These are phyloP conservation scores for Epicampocera succincta DNA, from an alignment of 2,888 invertebrate species.

Conservation along the genomic window DNA sequence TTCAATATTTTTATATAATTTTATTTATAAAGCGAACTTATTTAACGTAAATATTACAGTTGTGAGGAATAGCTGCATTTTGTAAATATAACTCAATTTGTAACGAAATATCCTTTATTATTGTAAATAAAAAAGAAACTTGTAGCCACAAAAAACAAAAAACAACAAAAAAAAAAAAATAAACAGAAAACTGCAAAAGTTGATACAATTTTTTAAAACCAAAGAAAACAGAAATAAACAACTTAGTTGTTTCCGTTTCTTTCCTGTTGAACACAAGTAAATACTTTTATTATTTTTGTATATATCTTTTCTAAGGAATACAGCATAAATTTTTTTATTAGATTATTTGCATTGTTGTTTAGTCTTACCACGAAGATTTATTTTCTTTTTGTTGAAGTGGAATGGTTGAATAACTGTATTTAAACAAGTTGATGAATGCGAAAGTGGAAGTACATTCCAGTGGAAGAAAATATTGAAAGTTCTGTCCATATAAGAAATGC, in stretches of 20 bases:
- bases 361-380: constrained; percentile 19
- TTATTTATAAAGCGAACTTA: not conserved
- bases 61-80: constrained; percentile 31
- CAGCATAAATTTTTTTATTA: constrained; percentile 30
- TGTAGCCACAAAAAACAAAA: constrained; percentile 3
- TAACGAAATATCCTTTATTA: constrained; percentile 55
- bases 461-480: too few relatives aligned
- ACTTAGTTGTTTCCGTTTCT: constrained; percentile 37
- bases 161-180: too few relatives aligned
- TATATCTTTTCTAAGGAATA: constrained; percentile 5
- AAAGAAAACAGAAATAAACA: constrained; percentile 29
- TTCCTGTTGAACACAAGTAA: not conserved
- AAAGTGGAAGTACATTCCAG: too few relatives aligned
- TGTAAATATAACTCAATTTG: constrained; percentile 63
- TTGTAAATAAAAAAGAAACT: constrained; percentile 9
- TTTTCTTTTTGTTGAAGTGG: not conserved
- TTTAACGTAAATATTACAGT: constrained; percentile 42
- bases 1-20: not conserved
- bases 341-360: constrained; percentile 52
- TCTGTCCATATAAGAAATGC: too few relatives aligned
- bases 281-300: constrained; percentile 26
- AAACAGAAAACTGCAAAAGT: not conserved
- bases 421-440: constrained; percentile 13
- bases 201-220: constrained; percentile 38
- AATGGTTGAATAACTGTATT: constrained; percentile 26